phyloP scores from a whole-genome alignment of 1,140 invertebrate species.

The Capitella teleta region DNA sequence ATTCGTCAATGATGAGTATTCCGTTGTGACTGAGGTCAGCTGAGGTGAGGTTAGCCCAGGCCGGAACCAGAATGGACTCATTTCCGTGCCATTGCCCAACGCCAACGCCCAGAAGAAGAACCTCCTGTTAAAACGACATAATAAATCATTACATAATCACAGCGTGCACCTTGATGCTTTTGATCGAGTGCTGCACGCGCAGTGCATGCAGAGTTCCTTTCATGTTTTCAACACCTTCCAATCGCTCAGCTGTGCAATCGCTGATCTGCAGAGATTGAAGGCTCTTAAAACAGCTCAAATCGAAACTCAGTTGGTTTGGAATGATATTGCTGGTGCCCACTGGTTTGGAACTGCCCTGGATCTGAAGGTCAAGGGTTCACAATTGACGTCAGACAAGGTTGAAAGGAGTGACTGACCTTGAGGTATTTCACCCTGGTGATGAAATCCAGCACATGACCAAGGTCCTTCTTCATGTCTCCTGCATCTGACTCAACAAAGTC shows the following conservation, averaged over 20 bases:
- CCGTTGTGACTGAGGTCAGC: constrained; percentile 70
- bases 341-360: constrained; percentile 54
- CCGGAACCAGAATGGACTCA: constrained; percentile 23
- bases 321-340: constrained; percentile 70
- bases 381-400: not conserved
- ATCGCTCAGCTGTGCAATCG: constrained; percentile 19
- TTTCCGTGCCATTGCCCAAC: constrained; percentile 34
- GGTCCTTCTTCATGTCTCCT: constrained; percentile 59
- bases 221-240: constrained; percentile 26
- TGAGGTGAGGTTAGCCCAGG: constrained; percentile 55
- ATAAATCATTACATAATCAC: not conserved
- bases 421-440: constrained; percentile 58
- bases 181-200: constrained; percentile 20
- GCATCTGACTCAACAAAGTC: constrained; percentile 47
- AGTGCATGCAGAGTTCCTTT: constrained; percentile 28
- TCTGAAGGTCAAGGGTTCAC: constrained; percentile 44
- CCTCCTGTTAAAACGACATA: constrained; percentile 41
- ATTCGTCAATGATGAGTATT: constrained; percentile 64
- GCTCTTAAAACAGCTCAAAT: constrained; percentile 67
- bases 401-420: constrained; percentile 20
- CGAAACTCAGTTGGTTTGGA: constrained; percentile 64
- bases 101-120: constrained; percentile 63
- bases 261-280: constrained; percentile 44
- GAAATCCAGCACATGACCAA: constrained; percentile 81
- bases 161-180: constrained; percentile 21